These are phyloP conservation scores for Caloenas nicobarica DNA, from an alignment of 2,113 vertebrate species.

Conservation along the genomic window DNA sequence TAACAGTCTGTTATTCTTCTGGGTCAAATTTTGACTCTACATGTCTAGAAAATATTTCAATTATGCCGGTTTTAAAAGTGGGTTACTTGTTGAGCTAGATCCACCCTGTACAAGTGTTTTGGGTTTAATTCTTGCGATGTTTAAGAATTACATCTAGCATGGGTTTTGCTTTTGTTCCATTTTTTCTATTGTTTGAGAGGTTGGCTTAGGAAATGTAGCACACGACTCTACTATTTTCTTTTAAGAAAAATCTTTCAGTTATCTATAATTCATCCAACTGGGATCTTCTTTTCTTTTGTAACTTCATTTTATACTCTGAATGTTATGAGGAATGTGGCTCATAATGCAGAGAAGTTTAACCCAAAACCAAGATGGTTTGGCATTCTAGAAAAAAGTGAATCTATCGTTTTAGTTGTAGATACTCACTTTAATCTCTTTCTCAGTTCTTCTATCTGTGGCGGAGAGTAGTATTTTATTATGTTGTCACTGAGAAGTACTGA, in stretches of 20 bases:
- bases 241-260: not conserved
- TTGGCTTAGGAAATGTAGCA: not conserved
- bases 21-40: not conserved
- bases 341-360: not conserved
- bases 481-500: not conserved
- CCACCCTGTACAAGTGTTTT: not conserved
- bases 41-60: not conserved
- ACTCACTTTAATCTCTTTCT: not conserved
- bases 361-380: not conserved
- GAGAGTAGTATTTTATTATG: not conserved
- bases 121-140: not conserved
- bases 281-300: not conserved
- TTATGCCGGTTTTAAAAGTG: not conserved
- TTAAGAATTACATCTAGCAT: not conserved
- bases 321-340: not conserved
- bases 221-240: not conserved
- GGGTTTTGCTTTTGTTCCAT: not conserved
- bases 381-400: not conserved
- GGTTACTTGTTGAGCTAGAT: not conserved
- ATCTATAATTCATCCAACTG: not conserved
- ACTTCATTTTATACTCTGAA: not conserved
- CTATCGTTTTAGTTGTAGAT: not conserved
- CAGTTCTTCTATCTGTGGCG: accelerated
- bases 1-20: not conserved
- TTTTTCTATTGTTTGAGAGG: not conserved